Conservation (phyloP, 2,113 vertebrate species). For the Propithecus coquereli region DNA sequence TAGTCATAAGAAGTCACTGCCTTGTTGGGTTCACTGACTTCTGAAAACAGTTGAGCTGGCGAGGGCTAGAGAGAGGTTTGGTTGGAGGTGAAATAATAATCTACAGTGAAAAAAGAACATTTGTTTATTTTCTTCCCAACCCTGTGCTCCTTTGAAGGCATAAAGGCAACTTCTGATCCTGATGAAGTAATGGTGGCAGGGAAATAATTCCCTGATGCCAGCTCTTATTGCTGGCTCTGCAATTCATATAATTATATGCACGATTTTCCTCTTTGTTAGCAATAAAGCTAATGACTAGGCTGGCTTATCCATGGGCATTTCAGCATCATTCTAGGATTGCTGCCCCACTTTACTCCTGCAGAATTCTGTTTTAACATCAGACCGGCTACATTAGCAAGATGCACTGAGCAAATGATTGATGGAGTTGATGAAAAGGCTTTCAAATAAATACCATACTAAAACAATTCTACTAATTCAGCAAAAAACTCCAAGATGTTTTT, state of each 20-base stretch:
- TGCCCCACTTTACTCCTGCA: neutral
- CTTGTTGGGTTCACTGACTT: neutral
- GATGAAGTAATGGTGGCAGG: slow-evolving; percentile 37
- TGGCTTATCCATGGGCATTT: slow-evolving; percentile 48
- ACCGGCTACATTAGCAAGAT: neutral
- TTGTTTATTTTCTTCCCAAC: neutral
- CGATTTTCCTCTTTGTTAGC: slow-evolving; percentile 56
- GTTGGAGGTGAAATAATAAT: neutral
- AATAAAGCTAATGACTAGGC: slow-evolving; percentile 63
- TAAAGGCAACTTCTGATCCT: slow-evolving; percentile 38
- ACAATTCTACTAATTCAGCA: neutral
- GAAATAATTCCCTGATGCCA: slow-evolving; percentile 51
- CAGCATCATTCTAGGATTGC: slow-evolving; percentile 17
- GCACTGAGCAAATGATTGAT: neutral
- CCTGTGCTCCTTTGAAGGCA: slow-evolving; percentile 12
- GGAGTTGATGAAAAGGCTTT: neutral
- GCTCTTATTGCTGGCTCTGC: slow-evolving; percentile 28
- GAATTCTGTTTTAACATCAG: neutral
- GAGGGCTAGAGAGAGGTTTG: neutral
- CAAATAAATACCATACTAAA: neutral
- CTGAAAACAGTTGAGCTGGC: neutral
- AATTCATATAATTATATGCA: slow-evolving; percentile 44
- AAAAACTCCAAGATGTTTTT: neutral
- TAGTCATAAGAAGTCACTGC: neutral
- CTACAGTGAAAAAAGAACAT: slow-evolving; percentile 15